A percentile compares a stretch with the other conserved stretches of the same genome.
Conservation (phyloP, 2,113 vertebrate genomes). For the Erythrocercus mccallii region DNA sequence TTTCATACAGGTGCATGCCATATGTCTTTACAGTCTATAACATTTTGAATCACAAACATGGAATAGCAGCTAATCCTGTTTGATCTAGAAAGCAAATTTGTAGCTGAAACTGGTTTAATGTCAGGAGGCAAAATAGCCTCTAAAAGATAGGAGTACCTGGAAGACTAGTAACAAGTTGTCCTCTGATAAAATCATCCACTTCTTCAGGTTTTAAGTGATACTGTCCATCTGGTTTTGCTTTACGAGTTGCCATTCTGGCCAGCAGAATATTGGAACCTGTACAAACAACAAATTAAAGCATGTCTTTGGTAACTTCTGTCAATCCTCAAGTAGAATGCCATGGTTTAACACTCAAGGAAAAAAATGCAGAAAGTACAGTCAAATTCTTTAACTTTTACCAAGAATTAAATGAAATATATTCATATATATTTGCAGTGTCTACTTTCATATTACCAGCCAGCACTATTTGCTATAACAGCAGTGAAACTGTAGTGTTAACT, state of each 20-base stretch:
- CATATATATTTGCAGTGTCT: neutral
- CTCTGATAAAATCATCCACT: conserved; percentile 95
- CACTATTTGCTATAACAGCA: neutral
- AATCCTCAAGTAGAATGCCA: neutral
- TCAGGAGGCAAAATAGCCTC: neutral
- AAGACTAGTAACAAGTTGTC: conserved; percentile 87
- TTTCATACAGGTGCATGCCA: neutral
- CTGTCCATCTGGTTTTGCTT: conserved; percentile 94
- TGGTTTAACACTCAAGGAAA: neutral
- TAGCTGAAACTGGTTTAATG: neutral
- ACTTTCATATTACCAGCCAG: neutral
- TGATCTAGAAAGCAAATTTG: neutral
- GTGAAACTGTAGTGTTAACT: neutral
- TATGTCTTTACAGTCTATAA: neutral
- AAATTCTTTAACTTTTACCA: neutral
- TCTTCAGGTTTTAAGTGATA: conserved; percentile 90
- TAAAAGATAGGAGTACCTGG: conserved; percentile 79
- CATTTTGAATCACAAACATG: neutral
- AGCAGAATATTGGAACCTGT: conserved; percentile 96
- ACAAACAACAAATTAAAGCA: neutral
- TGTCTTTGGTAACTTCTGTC: neutral
- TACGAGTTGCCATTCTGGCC: conserved; percentile 93
- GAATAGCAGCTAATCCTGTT: neutral
- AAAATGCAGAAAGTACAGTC: neutral
- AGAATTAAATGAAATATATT: neutral